phyloP scores from a whole-genome alignment of 2,113 vertebrate genomes.

The Gallinago media region DNA sequence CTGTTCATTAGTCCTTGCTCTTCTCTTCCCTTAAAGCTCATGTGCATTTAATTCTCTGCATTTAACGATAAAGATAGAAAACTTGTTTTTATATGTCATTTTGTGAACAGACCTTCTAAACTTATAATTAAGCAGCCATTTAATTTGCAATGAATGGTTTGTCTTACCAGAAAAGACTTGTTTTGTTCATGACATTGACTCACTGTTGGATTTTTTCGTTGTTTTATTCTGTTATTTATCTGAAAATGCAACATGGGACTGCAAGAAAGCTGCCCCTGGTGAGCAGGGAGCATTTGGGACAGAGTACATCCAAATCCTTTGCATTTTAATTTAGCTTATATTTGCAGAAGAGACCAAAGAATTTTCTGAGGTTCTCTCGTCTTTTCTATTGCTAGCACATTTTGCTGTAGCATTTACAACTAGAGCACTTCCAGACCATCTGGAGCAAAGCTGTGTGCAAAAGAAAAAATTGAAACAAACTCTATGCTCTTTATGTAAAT shows the following conservation, averaged over 20 bases:
- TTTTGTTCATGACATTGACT: neutral
- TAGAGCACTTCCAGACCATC: conserved; percentile 16
- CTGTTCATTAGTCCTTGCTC: neutral
- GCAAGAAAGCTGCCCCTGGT: neutral
- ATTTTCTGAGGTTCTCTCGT: neutral
- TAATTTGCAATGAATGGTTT: neutral
- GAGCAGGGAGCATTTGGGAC: neutral
- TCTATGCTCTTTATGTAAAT: neutral
- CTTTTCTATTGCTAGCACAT: neutral
- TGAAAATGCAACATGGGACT: neutral
- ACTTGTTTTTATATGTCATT: accelerated
- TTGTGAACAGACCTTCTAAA: neutral
- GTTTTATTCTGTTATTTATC: neutral
- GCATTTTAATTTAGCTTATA: neutral
- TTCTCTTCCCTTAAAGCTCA: neutral
- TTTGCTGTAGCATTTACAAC: neutral
- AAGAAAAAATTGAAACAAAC: neutral
- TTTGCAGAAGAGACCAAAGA: neutral
- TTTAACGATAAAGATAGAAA: neutral
- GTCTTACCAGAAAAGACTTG: neutral
- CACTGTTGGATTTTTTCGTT: neutral
- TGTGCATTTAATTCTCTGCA: neutral
- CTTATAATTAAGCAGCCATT: neutral
- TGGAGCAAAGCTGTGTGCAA: conserved; percentile 21
- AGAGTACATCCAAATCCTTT: neutral